A percentile compares a stretch with the other conserved stretches of the same genome.
Conservation (phyloP, 2,888 invertebrate species). For the Epinotia ramella region DNA sequence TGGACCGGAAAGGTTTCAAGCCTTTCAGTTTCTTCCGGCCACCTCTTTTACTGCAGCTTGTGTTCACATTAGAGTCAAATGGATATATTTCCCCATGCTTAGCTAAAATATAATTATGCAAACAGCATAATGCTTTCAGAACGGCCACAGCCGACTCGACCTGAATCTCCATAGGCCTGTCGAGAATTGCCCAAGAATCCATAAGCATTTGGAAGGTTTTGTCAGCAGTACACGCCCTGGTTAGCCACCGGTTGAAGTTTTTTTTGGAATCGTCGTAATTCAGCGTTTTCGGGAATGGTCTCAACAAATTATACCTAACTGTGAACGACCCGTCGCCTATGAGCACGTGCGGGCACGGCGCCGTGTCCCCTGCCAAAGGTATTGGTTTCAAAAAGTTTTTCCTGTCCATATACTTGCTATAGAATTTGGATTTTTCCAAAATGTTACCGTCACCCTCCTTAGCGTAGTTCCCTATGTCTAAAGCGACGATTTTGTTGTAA, state of each 20-base stretch:
- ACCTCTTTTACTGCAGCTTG: neutral
- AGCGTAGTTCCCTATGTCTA: conserved; percentile 30
- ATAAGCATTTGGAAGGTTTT: conserved; percentile 17
- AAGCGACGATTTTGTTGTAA: neutral
- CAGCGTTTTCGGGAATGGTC: neutral
- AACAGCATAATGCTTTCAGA: conserved; percentile 24
- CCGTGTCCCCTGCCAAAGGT: neutral
- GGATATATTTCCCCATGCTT: conserved; percentile 2
- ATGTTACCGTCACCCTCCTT: neutral
- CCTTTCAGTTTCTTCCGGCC: neutral
- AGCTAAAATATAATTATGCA: conserved; percentile 23
- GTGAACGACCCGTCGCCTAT: conserved; percentile 2
- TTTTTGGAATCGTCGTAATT: neutral
- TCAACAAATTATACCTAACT: neutral
- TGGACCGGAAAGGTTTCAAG: neutral
- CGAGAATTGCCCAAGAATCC: conserved; percentile 8
- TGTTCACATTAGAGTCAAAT: neutral
- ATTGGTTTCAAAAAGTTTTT: conserved; percentile 4
- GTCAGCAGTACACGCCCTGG: neutral
- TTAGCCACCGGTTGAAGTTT: conserved; percentile 8
- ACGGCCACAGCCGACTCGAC: conserved; percentile 1
- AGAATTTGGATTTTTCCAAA: conserved; percentile 23
- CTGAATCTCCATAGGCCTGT: neutral
- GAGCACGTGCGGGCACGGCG: neutral
- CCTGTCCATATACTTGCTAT: neutral